Evolutionary conservation across 2,888 invertebrate genomes (phyloP), one percentile per base, ranked within the genome.

Genomic region (Phalangium opilio): DNA sequence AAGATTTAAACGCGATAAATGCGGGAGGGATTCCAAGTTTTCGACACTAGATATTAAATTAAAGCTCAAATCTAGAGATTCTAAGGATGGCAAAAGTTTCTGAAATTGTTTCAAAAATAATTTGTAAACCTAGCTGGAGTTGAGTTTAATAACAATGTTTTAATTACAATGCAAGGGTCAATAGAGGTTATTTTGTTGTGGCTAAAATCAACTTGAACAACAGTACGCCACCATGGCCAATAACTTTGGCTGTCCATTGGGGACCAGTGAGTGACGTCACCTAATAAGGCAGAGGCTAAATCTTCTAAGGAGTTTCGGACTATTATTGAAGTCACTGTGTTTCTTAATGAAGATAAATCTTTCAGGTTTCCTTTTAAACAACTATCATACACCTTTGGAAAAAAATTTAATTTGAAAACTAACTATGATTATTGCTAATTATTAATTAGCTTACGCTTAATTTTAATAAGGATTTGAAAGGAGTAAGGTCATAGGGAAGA

Each of bases 251-350:
- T 35, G 20, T 35, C 39, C 4, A 33, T 32, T 43, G 47, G 47
- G 36, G 42, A 49, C 51, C 51, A 51, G 19, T 51, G 51, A 3
- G 49, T n/a, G 20, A 83, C 77, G 66, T 89, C 90, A 62, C 87
- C 85, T 51, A 89, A 74, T 8, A 87, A 71, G 54, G 89, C 75
- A 63, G 87, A 81, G 59, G 80, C 79, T 46, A 87, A 75, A 14
- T 74, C 76, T 43, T 72, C 73, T 32, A 82, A 72, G 8, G 81
- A 79, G 47, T 78, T 74, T 48, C 77, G 73, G 35, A 83, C 77
- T 42, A 73, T 74, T 1, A 87, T 63, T 48, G 69, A 69, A 43
- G 70, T 70, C 0, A 85, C 68, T 0, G 79, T 79, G 47, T 77
- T 75, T 19, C 85, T 68, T 34, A 74, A 59, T 58, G 71, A 70